Base-by-base conservation (phyloP, 2,113 vertebrate species). In the Cisticola juncidis region DNA sequence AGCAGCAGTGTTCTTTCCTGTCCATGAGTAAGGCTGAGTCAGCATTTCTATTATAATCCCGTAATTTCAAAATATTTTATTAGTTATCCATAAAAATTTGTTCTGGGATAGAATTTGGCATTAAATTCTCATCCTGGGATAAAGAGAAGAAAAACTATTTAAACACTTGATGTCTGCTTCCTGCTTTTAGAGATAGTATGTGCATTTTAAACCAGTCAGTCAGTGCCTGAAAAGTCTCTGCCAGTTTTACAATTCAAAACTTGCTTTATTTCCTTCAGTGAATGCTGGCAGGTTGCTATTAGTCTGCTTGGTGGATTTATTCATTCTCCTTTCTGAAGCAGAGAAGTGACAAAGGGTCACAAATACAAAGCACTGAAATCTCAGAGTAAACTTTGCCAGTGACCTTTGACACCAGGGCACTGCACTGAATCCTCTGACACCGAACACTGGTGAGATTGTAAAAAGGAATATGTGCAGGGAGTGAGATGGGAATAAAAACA, bases 51-150 rank as follows among this genome's bases (percentile, higher is more conserved):
- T 82, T 90, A 82, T 77, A 96, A 96, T 91, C 91, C 80, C 58
- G 38, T 94, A 10, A 73, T 97, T 98, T 95, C 56, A 97, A 97
- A 95, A 64, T 62, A 54, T 74, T 96, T 96, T 93, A 51, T 81
- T 94, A 90, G 26, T 90, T 79, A 47, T 73, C 83, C 68, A 60
- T 92, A 85, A 90, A 89, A 91, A 96, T 84, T 95, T 94, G 35
- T 86, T 90, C 91, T 87, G 19, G 61, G 61, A n/a, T 80, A 74
- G 51, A 95, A 83, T 93, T 69, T 96, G 60, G 62, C 79, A 91
- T 93, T 94, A 94, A 95, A 86, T 42, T 81, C 71, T 95, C 38
- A 94, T 71, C 78, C 72, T 82, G 62, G 93, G 94, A 95, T 97
- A 97, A 86, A 86, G 86, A 87, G 82, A 90, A 74, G 18, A 78